These are phyloP conservation scores for Anarsia innoxiella DNA, from an alignment of 2,888 invertebrate genomes.

Conservation along the genomic window DNA sequence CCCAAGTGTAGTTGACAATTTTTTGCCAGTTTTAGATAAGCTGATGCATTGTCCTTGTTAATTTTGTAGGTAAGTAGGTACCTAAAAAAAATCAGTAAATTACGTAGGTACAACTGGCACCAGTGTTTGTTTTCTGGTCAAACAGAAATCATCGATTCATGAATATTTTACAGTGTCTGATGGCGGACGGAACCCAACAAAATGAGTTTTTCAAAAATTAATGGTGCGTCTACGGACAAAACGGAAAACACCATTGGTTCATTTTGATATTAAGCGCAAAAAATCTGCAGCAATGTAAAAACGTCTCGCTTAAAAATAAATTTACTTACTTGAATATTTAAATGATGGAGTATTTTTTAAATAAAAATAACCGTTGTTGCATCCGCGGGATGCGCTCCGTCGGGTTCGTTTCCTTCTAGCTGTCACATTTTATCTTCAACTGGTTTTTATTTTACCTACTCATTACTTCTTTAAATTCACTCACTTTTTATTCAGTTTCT, in stretches of 20 bases:
- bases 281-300: no score
- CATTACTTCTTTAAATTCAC: conserved; percentile 38
- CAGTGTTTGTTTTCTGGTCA: no score
- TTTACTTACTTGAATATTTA: conserved; percentile 22
- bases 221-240: conserved; percentile 58
- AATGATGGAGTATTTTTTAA: conserved; percentile 38
- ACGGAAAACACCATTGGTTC: conserved; percentile 56
- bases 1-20: no score
- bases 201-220: conserved; percentile 66
- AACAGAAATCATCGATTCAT: no score
- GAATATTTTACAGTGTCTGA: conserved; percentile 52
- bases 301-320: no score
- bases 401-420: conserved; percentile 47
- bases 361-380: conserved; percentile 44
- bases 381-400: conserved; percentile 49
- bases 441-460: conserved; percentile 46
- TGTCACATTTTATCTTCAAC: conserved; percentile 55
- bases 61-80: no score
- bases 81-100: no score
- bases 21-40: no score
- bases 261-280: conserved; percentile 43
- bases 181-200: conserved; percentile 37
- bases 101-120: no score
- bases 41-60: no score
- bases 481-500: no score